phyloP scores from a whole-genome alignment of 64 coral and sea anemone genomes.

The Porites lutea region DNA sequence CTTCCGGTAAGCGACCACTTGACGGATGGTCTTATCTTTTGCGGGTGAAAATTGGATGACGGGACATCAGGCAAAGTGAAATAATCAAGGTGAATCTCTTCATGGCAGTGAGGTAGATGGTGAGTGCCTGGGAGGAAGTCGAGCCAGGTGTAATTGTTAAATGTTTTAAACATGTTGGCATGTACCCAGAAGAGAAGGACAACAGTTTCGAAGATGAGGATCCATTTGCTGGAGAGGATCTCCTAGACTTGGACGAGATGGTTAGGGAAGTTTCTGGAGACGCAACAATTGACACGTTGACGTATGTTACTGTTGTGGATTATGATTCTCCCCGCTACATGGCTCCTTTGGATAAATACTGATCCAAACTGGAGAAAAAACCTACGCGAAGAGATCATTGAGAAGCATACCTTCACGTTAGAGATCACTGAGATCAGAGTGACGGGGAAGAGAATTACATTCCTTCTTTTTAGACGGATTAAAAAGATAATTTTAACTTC shows the following conservation, averaged over 20 bases:
- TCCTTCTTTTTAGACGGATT: too few species aligned
- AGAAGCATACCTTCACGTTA: not conserved
- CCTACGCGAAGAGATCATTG: not conserved
- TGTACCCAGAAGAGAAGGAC: not conserved
- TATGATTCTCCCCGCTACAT: not conserved
- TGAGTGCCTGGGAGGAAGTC: conserved; percentile 43
- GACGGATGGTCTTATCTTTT: too few species aligned
- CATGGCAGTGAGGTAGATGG: conserved; percentile 37
- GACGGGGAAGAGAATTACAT: not conserved
- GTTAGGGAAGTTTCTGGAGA: not conserved
- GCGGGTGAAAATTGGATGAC: too few species aligned
- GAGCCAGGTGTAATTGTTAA: too few species aligned
- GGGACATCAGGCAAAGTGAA: not conserved
- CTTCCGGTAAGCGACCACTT: too few species aligned
- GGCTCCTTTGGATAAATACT: not conserved
- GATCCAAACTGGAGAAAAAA: not conserved
- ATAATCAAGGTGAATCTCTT: conserved; percentile 44
- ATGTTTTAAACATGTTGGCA: not conserved
- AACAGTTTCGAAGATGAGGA: not conserved
- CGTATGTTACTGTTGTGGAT: not conserved
- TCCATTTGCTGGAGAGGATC: conserved; percentile 2
- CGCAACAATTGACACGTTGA: not conserved
- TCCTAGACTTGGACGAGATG: not conserved
- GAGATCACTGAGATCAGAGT: not conserved
- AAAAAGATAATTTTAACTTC: too few species aligned